Conservation (phyloP, 1,140 invertebrate genomes). For the Bombus picipes region DNA sequence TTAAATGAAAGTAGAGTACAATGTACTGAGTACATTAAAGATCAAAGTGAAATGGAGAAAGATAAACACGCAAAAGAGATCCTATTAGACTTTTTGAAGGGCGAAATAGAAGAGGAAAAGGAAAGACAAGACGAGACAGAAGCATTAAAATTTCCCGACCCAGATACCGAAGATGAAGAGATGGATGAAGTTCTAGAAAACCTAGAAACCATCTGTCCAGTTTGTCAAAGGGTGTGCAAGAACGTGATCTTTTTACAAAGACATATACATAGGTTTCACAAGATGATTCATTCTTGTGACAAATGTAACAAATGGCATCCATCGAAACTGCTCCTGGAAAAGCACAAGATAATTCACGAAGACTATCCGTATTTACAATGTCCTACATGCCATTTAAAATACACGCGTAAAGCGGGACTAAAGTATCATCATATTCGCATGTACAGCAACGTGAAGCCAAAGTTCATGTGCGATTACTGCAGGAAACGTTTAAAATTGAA, state of each 20-base stretch:
- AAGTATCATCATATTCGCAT: constrained; percentile 81
- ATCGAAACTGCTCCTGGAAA: constrained; percentile 31
- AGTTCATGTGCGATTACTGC: constrained; percentile 42
- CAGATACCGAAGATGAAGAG: not conserved
- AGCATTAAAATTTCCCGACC: too few species aligned
- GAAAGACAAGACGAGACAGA: not conserved
- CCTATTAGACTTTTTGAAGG: not conserved
- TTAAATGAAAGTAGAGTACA: not conserved
- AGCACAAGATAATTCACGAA: constrained; percentile 62
- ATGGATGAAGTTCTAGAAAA: not conserved
- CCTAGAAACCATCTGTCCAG: constrained; percentile 67
- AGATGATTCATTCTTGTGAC: constrained; percentile 77
- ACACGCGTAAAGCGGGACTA: constrained; percentile 81
- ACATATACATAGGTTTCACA: constrained; percentile 77
- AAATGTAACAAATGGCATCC: constrained; percentile 74
- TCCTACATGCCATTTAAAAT: constrained; percentile 78
- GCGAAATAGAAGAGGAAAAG: not conserved
- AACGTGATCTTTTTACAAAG: constrained; percentile 77
- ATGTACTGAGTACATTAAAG: not conserved
- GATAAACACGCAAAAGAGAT: not conserved
- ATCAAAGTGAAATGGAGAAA: not conserved
- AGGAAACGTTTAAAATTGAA: constrained; percentile 78
- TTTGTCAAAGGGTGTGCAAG: constrained; percentile 79
- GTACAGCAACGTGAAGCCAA: constrained; percentile 59
- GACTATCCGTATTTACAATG: constrained; percentile 62